Evolutionary conservation across 2,797 vertebrate species (phyloP).

Genomic region (Stomatorhinus walkeri): DNA sequence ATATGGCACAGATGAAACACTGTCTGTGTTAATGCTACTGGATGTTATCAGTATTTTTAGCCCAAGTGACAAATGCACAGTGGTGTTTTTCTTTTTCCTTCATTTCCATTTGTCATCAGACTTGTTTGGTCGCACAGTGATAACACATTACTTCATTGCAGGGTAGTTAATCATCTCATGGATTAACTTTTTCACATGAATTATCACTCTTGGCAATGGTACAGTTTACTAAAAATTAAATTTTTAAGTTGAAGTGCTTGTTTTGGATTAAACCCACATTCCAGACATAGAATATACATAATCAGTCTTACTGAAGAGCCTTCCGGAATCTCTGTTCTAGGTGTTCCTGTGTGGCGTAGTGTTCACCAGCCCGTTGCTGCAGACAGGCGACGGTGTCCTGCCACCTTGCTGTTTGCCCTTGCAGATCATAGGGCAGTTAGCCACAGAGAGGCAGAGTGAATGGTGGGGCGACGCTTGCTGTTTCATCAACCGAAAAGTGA

Average conservation of each 20-base stretch:
- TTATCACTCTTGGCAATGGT: neutral
- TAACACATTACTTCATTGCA: neutral
- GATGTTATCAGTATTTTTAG: neutral
- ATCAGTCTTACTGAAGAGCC: neutral
- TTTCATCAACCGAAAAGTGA: slow-evolving; percentile 77
- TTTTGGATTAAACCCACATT: neutral
- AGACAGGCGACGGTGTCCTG: slow-evolving; percentile 38
- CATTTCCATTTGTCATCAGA: neutral
- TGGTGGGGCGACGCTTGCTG: slow-evolving; percentile 90
- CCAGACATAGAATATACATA: neutral
- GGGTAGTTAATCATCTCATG: neutral
- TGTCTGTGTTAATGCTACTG: neutral
- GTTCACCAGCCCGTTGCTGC: slow-evolving; percentile 78
- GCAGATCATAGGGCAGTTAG: slow-evolving; percentile 76
- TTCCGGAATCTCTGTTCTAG: slow-evolving; percentile 46
- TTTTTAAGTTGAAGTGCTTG: neutral
- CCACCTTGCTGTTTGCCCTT: slow-evolving; percentile 76
- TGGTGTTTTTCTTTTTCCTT: neutral
- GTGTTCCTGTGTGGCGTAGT: slow-evolving; percentile 87
- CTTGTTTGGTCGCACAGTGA: neutral
- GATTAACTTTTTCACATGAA: neutral
- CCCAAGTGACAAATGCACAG: neutral
- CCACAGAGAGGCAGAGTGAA: slow-evolving; percentile 75
- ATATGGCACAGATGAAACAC: neutral
- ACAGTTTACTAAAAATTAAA: neutral